These are phyloP conservation scores for Gobio gobio DNA, from an alignment of 2,113 vertebrate genomes.

Conservation along the genomic window DNA sequence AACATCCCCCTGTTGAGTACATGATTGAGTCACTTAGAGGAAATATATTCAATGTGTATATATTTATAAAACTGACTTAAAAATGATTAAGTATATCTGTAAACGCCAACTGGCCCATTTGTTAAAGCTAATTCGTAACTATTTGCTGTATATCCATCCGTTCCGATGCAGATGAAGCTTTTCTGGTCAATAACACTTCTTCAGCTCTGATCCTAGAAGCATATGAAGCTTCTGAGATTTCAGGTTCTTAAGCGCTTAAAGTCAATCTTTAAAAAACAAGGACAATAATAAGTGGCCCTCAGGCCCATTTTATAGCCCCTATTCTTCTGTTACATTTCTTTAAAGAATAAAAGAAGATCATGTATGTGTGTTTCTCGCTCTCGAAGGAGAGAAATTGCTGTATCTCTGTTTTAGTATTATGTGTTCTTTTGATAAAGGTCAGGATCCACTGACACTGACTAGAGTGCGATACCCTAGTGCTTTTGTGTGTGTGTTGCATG, in stretches of 20 bases:
- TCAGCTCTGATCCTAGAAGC: background rate
- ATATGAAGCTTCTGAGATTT: background rate
- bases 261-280: background rate
- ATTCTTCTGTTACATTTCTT: too few species aligned
- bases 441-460: too few species aligned
- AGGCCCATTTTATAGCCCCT: too few species aligned
- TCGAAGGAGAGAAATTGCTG: too few species aligned
- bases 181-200: background rate
- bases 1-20: constrained; percentile 77
- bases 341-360: too few species aligned
- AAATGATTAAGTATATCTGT: constrained; percentile 10
- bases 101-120: background rate
- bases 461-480: too few species aligned
- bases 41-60: constrained; percentile 8
- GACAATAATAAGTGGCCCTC: background rate
- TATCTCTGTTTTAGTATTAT: too few species aligned
- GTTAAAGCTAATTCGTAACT: background rate
- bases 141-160: background rate
- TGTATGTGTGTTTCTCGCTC: too few species aligned
- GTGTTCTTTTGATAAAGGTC: too few species aligned
- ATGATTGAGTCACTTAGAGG: constrained; percentile 77
- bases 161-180: background rate
- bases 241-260: background rate
- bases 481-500: too few species aligned
- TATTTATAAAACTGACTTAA: constrained; percentile 25